Percentiles rank a stretch among this genome's conserved stretches.
These are phyloP conservation scores for Odontomachus brunneus DNA, from an alignment of 1,140 invertebrate species.

Conservation along the genomic window DNA sequence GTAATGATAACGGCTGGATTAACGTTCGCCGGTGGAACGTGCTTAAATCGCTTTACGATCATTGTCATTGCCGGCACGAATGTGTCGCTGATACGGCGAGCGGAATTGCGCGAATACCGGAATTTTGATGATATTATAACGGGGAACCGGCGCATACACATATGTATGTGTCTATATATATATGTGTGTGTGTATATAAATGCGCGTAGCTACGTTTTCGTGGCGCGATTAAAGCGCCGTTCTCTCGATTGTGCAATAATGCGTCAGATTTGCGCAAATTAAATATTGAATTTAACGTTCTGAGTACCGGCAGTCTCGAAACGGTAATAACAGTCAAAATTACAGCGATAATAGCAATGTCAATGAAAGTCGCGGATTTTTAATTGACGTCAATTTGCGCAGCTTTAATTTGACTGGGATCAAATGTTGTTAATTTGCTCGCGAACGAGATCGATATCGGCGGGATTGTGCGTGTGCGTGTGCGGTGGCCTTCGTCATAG, in stretches of 20 bases:
- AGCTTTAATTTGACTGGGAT: background rate
- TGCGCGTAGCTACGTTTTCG: background rate
- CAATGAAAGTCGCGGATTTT: background rate
- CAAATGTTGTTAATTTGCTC: slow-evolving; percentile 16
- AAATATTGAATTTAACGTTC: slow-evolving; percentile 3
- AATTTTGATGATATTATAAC: slow-evolving; percentile 44
- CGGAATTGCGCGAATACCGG: slow-evolving; percentile 51
- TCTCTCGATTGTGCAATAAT: background rate
- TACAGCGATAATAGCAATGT: background rate
- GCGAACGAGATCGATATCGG: background rate
- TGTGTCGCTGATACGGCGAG: slow-evolving; percentile 26
- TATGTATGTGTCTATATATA: background rate
- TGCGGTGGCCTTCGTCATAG: background rate
- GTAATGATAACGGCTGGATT: slow-evolving; percentile 72
- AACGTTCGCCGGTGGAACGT: slow-evolving; percentile 50
- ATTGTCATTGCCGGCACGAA: slow-evolving; percentile 63
- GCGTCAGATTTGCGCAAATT: background rate
- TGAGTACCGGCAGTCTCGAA: background rate
- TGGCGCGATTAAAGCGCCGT: background rate
- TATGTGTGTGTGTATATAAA: background rate
- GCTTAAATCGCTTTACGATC: slow-evolving; percentile 69
- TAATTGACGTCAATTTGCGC: background rate
- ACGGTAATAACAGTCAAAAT: too few relatives aligned
- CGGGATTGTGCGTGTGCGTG: background rate
- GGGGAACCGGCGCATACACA: background rate